Conservation (phyloP, 1,140 invertebrate species). For the Leptoteleia sp. region DNA sequence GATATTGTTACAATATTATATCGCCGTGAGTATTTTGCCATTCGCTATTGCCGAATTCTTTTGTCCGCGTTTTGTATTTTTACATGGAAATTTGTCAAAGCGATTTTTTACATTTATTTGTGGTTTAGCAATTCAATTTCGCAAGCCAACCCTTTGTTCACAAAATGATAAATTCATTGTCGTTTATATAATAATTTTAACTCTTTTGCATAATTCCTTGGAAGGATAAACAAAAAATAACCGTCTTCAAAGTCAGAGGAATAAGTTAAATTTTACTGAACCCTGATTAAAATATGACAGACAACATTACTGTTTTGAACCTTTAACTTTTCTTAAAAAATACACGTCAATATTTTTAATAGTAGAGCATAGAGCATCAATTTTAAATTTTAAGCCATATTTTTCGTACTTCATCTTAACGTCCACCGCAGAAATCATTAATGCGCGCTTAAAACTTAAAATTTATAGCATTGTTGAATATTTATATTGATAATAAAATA, state of each 20-base stretch:
- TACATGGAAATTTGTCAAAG: too few relatives aligned
- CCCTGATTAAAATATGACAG: too few relatives aligned
- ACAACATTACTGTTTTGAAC: too few relatives aligned
- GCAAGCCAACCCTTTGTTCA: slow-evolving; percentile 11
- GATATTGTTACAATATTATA: slow-evolving; percentile 41
- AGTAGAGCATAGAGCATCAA: too few relatives aligned
- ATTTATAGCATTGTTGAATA: slow-evolving; percentile 15
- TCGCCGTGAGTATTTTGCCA: slow-evolving; percentile 23
- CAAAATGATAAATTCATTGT: slow-evolving; percentile 4
- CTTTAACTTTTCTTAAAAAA: too few relatives aligned
- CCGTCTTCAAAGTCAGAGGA: background rate
- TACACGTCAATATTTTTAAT: too few relatives aligned
- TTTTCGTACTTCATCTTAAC: slow-evolving; percentile 3
- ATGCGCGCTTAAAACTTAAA: slow-evolving; percentile 4
- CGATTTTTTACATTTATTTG: too few relatives aligned
- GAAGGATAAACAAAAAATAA: slow-evolving; percentile 6
- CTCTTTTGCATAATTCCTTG: background rate
- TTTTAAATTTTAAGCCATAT: too few relatives aligned
- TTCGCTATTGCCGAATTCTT: too few relatives aligned
- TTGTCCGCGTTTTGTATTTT: too few relatives aligned
- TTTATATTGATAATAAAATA: slow-evolving; percentile 7
- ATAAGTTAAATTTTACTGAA: slow-evolving; percentile 25
- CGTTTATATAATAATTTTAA: background rate
- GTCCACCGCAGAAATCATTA: slow-evolving; percentile 28
- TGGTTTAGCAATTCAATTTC: slow-evolving; percentile 27